phyloP scores from a whole-genome alignment of 2,888 invertebrate species.

The Drosophila pseudotakahashii region DNA sequence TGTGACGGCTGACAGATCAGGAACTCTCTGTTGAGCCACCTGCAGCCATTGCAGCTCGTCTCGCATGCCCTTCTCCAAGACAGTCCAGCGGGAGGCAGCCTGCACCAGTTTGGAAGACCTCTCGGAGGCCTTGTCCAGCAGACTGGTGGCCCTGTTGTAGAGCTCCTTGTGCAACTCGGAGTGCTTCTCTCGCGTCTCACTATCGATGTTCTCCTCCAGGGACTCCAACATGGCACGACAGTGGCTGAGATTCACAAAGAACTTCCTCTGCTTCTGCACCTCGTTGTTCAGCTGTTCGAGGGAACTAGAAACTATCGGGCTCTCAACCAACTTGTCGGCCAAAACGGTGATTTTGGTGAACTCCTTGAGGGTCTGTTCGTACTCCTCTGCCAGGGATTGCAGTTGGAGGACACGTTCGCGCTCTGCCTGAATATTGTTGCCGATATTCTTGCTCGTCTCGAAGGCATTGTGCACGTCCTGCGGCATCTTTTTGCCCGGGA shows the following conservation, averaged over 20 bases:
- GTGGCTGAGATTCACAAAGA: constrained; percentile 94
- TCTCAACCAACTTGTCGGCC: constrained; percentile 92
- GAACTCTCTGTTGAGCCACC: constrained; percentile 93
- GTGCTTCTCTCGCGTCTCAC: constrained; percentile 90
- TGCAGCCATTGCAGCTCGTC: constrained; percentile 93
- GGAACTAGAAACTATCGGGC: constrained; percentile 90
- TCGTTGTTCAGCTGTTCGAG: constrained; percentile 93
- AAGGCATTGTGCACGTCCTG: constrained; percentile 88
- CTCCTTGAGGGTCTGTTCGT: constrained; percentile 94
- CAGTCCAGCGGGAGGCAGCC: constrained; percentile 93
- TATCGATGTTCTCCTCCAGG: constrained; percentile 92
- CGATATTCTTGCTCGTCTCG: constrained; percentile 89
- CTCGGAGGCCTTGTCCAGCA: constrained; percentile 92
- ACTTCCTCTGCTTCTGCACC: constrained; percentile 94
- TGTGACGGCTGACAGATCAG: constrained; percentile 91
- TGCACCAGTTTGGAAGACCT: constrained; percentile 93
- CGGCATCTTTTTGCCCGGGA: constrained; percentile 89
- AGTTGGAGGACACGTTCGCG: constrained; percentile 91
- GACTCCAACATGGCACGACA: constrained; percentile 94
- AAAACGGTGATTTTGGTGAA: constrained; percentile 93
- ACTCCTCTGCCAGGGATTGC: constrained; percentile 92
- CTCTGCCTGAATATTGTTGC: constrained; percentile 89
- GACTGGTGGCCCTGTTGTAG: constrained; percentile 90
- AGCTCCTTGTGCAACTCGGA: constrained; percentile 90
- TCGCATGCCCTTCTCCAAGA: constrained; percentile 91